Base-by-base conservation (phyloP, 1,140 invertebrate genomes). In the Plodia interpunctella region DNA sequence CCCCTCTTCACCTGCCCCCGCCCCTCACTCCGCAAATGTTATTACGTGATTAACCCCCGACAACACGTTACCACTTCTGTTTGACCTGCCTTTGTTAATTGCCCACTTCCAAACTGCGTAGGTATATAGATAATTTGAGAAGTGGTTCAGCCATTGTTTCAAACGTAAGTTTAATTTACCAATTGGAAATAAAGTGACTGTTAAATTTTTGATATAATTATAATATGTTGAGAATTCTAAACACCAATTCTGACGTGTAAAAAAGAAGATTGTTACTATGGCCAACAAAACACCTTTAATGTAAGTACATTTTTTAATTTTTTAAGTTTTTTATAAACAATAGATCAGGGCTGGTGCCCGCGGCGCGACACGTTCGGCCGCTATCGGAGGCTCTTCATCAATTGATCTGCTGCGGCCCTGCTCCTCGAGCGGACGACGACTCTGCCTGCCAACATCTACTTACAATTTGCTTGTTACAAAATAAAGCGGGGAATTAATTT, bases 11-110 rank as follows among this genome's bases (percentile, higher is more conserved):
- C 52, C 60, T 50, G 65, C 67, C 19, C 19, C 20, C 6, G 6
- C 19, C 10, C 11, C 49, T 6, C 18, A 30, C 5, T 18, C 38
- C 57, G 49, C 49, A 78, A 80, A 86, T 79, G 80, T 83, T 83
- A 87, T 87, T 87, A 83, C 76, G 78, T 83, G 80, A 87, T 87
- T 87, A 81, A 76, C 72, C 69, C 70, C 63, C 62, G 55, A 57
- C 65, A 57, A 77, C 78, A 78, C 73, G 70, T 78, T 72, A 63
- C 63, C 51, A 69, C 65, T 67, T 66, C 44, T 78, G 69, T 77
- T 80, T 80, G 69, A 69, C 59, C 60, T 63, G 44, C 59, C 68
- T 71, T 69, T 69, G 66, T 72, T 76, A 76, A 75, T 80, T 77
- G 68, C 65, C 66, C 67, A 64, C 71, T 72, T 70, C 60, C 38